Percentiles rank a stretch among this genome's conserved stretches.
Evolutionary conservation across 2,888 invertebrate species (phyloP).

Genomic region (Diaperis boleti): DNA sequence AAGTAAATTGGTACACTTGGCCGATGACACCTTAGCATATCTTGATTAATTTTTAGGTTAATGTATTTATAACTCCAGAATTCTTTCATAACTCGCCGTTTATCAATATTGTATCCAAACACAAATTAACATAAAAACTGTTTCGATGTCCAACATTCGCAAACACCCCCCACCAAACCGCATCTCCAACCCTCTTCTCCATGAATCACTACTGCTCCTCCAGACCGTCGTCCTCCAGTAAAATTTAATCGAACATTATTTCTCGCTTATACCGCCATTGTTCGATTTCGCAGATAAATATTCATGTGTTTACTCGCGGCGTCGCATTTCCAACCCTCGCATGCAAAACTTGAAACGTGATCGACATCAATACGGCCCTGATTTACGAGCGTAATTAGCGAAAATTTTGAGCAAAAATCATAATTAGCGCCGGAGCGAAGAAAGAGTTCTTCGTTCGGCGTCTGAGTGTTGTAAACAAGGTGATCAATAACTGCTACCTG

Average conservation of each 20-base stretch:
- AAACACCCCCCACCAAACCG: no score
- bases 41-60: no score
- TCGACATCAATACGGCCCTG: conserved; percentile 36
- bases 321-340: conserved; percentile 35
- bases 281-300: conserved; percentile 40
- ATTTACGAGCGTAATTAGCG: conserved; percentile 33
- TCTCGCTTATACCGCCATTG: conserved; percentile 25
- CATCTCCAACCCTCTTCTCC: no score
- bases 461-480: conserved; percentile 58
- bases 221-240: background rate
- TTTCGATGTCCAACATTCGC: no score
- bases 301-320: conserved; percentile 41
- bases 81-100: no score
- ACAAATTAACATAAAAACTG: no score
- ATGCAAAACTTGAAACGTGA: conserved; percentile 41
- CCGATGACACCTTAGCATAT: no score
- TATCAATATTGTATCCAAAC: no score
- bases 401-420: conserved; percentile 15
- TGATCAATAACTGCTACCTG: conserved; percentile 61
- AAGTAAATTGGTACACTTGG: no score
- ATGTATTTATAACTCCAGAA: no score
- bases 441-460: conserved; percentile 49
- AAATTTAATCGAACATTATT: conserved; percentile 32
- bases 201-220: no score
- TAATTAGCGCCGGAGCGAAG: conserved; percentile 11